A percentile compares a stretch with the other conserved stretches of the same genome.
These are phyloP conservation scores for Syrmaticus mikado DNA, from an alignment of 2,113 vertebrate genomes.

Conservation along the genomic window DNA sequence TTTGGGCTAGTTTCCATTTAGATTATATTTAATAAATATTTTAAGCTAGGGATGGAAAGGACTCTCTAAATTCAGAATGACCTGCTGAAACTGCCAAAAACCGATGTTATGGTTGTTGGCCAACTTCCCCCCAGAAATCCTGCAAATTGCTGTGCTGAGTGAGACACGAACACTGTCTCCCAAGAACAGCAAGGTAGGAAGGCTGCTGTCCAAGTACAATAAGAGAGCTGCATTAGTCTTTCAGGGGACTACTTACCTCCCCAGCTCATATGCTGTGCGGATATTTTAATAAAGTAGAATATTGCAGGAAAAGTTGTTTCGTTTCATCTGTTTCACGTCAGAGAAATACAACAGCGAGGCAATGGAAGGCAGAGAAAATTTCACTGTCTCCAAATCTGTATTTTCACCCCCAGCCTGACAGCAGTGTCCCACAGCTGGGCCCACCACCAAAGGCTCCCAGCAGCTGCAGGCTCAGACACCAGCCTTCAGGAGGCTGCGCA, in stretches of 20 bases:
- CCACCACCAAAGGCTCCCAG: neutral
- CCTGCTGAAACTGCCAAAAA: neutral
- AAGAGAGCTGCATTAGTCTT: conserved; percentile 45
- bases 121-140: neutral
- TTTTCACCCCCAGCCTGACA: neutral
- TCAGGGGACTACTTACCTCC: conserved; percentile 63
- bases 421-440: neutral
- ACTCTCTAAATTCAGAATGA: conserved; percentile 19
- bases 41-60: neutral
- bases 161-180: conserved; percentile 13
- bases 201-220: conserved; percentile 55
- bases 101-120: neutral
- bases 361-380: neutral
- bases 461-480: neutral
- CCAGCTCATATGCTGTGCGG: neutral
- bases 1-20: neutral
- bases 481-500: neutral
- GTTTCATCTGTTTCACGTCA: conserved; percentile 47
- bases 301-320: conserved; percentile 51
- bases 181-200: conserved; percentile 2
- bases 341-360: neutral
- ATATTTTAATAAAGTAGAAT: conserved; percentile 65
- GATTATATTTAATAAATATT: neutral
- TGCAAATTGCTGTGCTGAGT: conserved; percentile 44
- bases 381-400: neutral